Base-by-base conservation (phyloP, 2,888 invertebrate genomes). In the Aelia acuminata region DNA sequence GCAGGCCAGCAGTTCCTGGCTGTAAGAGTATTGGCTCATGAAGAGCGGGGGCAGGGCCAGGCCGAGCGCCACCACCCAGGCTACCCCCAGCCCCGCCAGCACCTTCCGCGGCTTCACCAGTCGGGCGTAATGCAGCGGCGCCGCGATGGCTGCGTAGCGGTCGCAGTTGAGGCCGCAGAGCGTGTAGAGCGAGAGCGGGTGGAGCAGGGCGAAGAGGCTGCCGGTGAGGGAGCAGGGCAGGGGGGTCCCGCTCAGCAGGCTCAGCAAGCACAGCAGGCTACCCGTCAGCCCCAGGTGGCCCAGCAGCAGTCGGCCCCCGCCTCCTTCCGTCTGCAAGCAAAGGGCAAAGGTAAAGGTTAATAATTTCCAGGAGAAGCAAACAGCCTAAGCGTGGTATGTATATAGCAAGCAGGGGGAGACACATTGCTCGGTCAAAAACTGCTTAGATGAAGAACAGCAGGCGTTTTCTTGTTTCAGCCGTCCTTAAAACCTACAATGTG, bases 91-190 rank as follows among this genome's bases (percentile, higher is more conserved):
- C 90, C 95, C 96, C 88, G 94, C 93, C 89, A 95, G 92, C 87
- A 95, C 95, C 93, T 95, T 95, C 91, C 94, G 94, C 1, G 95
- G 94, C 70, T 95, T 96, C 39, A 96, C 96, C 89, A 96, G 93
- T 87, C 96, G 95, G 47, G 95, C 95, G 92, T 97, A 97, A 91
- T 96, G 96, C 89, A 97, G 92, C 0, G 96, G 96, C 0, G 96
- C 95, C 0, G 96, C 95, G 87, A 97, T 96, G 80, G 96, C 96
- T 89, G 96, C 96, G 90, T 96, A 96, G 70, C 91, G 93, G 87
- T 49, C 84, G 35, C 50, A 84, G 91, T 96, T 96, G 89, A 96
- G 93, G 8, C 96, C 96, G 90, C 96, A 96, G 50, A 96, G 95
- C 4, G 96, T 96, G 96, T 96, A 96, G 90, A 96, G 93, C 75